Conservation (phyloP, 2,113 vertebrate genomes). For the Amblyopsis rosae region DNA sequence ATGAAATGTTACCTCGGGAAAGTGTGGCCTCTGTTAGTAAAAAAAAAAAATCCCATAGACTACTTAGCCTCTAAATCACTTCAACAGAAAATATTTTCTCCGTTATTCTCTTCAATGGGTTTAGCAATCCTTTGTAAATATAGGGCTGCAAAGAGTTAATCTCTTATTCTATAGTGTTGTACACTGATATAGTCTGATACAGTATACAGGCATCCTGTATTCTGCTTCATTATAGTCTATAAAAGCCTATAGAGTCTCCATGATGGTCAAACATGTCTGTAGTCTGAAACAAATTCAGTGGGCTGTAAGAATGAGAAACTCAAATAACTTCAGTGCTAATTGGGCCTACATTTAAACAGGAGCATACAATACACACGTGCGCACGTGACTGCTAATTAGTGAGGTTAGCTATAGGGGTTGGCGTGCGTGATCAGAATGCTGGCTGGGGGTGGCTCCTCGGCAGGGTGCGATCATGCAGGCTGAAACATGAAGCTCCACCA, state of each 20-base stretch:
- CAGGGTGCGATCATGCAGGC: constrained; percentile 59
- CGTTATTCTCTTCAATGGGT: no score
- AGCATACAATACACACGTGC: not conserved
- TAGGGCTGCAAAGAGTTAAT: no score
- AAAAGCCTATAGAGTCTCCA: not conserved
- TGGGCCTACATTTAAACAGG: no score
- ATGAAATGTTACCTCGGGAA: constrained; percentile 20
- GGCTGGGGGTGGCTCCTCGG: constrained; percentile 45
- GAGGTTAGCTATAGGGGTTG: not conserved
- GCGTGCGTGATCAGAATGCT: constrained; percentile 7
- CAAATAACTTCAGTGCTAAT: constrained; percentile 44
- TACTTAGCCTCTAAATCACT: no score
- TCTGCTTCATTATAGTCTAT: no score
- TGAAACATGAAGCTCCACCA: constrained; percentile 63
- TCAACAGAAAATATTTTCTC: no score
- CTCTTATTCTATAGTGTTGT: no score
- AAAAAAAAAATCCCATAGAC: not conserved
- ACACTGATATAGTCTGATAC: no score
- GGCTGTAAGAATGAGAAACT: constrained; percentile 4
- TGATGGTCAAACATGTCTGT: constrained; percentile 16
- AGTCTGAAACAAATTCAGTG: not conserved
- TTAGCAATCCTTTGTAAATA: no score
- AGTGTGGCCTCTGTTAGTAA: not conserved
- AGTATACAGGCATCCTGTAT: no score
- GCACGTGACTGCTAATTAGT: constrained; percentile 23